phyloP scores from a whole-genome alignment of 2,888 invertebrate genomes.

The Norana najaformis region DNA sequence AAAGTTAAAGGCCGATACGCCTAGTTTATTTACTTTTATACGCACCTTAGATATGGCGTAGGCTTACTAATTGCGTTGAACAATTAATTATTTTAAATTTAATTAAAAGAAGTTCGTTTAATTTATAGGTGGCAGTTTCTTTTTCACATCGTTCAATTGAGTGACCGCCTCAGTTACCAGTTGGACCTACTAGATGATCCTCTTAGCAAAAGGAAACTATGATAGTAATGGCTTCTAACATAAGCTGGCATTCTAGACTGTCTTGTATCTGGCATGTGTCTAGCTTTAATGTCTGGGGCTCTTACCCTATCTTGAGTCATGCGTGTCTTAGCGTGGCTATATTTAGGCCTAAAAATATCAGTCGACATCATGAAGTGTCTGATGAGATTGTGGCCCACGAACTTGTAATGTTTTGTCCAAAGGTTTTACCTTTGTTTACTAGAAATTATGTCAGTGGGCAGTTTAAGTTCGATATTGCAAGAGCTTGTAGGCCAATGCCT shows the following conservation, averaged over 20 bases:
- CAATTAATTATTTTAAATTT: not conserved
- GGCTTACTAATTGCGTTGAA: not conserved
- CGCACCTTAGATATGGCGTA: too few relatives aligned
- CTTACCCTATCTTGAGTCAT: not conserved
- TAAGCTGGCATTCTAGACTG: not conserved
- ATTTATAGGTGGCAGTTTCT: not conserved
- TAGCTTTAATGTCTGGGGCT: not conserved
- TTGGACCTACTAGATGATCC: not conserved
- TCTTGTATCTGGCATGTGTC: not conserved
- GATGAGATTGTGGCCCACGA: too few relatives aligned
- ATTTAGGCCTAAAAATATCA: too few relatives aligned
- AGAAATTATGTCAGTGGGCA: not conserved
- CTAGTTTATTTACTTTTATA: not conserved
- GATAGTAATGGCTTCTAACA: not conserved
- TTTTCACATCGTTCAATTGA: not conserved
- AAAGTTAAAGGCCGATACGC: not conserved
- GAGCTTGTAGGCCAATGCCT: too few relatives aligned
- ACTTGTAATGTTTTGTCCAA: too few relatives aligned
- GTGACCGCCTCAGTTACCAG: not conserved
- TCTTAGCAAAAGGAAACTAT: not conserved
- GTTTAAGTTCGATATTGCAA: not conserved
- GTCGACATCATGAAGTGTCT: too few relatives aligned
- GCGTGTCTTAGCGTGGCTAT: not conserved
- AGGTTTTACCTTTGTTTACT: too few relatives aligned
- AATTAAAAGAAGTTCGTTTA: not conserved